phyloP scores from a whole-genome alignment of 1,140 invertebrate genomes.

The Bombus affinis region DNA sequence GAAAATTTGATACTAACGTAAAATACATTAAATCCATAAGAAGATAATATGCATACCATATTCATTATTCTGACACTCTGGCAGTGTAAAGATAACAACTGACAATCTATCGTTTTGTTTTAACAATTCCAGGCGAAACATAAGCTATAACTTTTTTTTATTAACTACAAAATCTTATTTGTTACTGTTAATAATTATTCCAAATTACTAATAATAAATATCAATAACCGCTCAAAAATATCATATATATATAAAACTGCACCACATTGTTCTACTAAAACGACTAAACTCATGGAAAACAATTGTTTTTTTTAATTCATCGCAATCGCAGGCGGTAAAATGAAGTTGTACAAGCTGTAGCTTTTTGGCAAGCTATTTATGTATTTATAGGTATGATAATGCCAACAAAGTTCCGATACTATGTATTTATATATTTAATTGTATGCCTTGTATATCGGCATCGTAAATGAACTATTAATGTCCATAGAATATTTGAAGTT shows the following conservation, averaged over 20 bases:
- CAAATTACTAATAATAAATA: background rate
- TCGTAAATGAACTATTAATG: slow-evolving; percentile 31
- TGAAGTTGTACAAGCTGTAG: slow-evolving; percentile 16
- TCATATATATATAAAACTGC: slow-evolving; percentile 3
- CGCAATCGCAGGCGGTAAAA: slow-evolving; percentile 6
- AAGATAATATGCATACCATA: slow-evolving; percentile 17
- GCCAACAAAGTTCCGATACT: slow-evolving; percentile 34
- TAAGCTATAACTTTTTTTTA: background rate
- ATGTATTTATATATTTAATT: slow-evolving; percentile 34
- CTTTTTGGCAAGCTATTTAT: slow-evolving; percentile 38
- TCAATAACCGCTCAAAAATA: slow-evolving; percentile 13
- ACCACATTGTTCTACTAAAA: slow-evolving; percentile 18
- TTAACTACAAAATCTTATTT: slow-evolving; percentile 26
- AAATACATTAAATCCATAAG: background rate
- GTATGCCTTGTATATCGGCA: slow-evolving; percentile 39
- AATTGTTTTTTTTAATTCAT: background rate
- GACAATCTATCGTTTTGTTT: slow-evolving; percentile 9
- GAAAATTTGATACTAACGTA: slow-evolving; percentile 5
- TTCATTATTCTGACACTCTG: slow-evolving; percentile 46
- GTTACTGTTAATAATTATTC: background rate
- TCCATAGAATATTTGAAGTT: slow-evolving; percentile 6
- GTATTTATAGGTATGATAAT: slow-evolving; percentile 29
- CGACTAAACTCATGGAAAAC: slow-evolving; percentile 3
- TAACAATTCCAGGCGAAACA: slow-evolving; percentile 33
- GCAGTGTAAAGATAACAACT: slow-evolving; percentile 60